Conservation (phyloP, 2,113 vertebrate genomes). For the Nannospalax galili region DNA sequence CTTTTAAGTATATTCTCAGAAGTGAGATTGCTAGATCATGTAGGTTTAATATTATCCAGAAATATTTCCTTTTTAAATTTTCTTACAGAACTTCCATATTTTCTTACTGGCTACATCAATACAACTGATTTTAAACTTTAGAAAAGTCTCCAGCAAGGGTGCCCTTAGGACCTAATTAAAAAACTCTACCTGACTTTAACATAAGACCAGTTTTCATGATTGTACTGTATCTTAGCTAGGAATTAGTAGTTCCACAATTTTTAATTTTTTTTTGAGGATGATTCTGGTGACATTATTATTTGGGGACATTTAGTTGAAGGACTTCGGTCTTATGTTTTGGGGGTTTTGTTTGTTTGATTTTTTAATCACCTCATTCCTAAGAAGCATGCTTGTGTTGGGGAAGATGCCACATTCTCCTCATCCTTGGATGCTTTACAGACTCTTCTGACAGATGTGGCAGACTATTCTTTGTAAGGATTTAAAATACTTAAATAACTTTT, state of each 20-base stretch:
- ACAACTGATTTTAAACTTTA: constrained; percentile 51
- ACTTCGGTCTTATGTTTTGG: not conserved
- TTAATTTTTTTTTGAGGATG: constrained; percentile 46
- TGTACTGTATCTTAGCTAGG: constrained; percentile 14
- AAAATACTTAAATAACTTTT: constrained; percentile 66
- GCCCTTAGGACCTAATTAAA: constrained; percentile 26
- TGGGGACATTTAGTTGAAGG: not conserved
- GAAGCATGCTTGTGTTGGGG: not conserved
- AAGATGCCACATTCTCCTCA: not conserved
- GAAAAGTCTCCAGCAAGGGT: not conserved
- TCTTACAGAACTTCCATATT: not conserved
- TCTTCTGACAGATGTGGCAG: not conserved
- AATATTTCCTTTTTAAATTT: not conserved
- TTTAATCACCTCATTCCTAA: not conserved
- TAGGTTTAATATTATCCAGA: not conserved
- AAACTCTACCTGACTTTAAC: constrained; percentile 7
- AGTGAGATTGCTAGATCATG: not conserved
- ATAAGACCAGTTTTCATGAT: not conserved
- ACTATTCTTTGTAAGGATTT: not conserved
- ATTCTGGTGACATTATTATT: not conserved
- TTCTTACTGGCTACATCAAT: not conserved
- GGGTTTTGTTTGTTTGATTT: not conserved
- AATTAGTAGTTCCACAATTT: constrained; percentile 7
- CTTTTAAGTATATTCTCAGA: not conserved
- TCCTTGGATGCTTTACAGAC: not conserved